These are phyloP conservation scores for Anisognathus igniventris DNA, from an alignment of 2,797 vertebrate genomes.

Conservation along the genomic window DNA sequence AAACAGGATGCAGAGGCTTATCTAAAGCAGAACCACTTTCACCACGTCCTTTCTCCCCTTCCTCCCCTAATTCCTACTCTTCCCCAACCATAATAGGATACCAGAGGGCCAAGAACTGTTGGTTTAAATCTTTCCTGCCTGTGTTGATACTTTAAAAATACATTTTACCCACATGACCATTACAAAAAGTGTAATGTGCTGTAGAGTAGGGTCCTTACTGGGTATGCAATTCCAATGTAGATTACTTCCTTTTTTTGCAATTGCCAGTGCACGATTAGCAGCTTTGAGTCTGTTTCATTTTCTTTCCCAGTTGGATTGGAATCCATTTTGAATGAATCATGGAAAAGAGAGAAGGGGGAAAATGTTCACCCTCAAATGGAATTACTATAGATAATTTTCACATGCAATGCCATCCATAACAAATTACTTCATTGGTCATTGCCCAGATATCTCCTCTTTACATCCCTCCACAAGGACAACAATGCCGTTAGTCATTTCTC, in stretches of 20 bases:
- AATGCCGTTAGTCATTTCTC: constrained; percentile 16
- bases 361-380: neutral
- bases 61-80: neutral
- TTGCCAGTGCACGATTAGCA: neutral
- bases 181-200: neutral
- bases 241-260: neutral
- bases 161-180: neutral
- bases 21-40: neutral
- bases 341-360: neutral
- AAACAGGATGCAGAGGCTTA: constrained; percentile 9
- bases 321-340: constrained; percentile 22
- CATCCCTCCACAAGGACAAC: neutral
- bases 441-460: neutral
- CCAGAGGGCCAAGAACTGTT: neutral
- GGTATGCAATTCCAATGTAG: neutral
- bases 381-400: constrained; percentile 36
- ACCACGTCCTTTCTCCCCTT: neutral
- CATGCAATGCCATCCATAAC: constrained; percentile 42
- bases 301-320: neutral
- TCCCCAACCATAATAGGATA: neutral
- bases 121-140: neutral
- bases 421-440: constrained; percentile 42
- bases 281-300: neutral
- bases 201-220: neutral
- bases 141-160: neutral